A percentile compares a stretch with the other conserved stretches of the same genome.
These are phyloP conservation scores for Istiophorus platypterus DNA, from an alignment of 2,113 vertebrate genomes.

Conservation along the genomic window DNA sequence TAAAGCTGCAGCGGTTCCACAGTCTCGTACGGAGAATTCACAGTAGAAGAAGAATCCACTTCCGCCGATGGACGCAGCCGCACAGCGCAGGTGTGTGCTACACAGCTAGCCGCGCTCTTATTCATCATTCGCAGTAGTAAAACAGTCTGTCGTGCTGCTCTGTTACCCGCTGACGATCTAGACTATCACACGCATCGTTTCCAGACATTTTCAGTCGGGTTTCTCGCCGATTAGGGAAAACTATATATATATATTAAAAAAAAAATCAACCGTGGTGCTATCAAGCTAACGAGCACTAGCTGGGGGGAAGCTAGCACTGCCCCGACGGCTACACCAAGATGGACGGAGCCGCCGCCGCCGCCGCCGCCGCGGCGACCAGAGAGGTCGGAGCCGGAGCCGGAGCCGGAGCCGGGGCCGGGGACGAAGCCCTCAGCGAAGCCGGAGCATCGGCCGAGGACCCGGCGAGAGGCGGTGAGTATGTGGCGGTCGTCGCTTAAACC, in stretches of 20 bases:
- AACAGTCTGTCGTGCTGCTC: background rate
- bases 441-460: background rate
- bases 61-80: background rate
- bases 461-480: slow-evolving; percentile 41
- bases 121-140: background rate
- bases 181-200: accelerated
- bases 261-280: background rate
- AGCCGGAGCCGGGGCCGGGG: too few species aligned
- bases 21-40: background rate
- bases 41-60: slow-evolving; percentile 55
- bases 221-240: background rate
- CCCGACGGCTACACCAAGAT: slow-evolving; percentile 66
- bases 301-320: slow-evolving; percentile 30
- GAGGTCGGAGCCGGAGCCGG: slow-evolving; percentile 36
- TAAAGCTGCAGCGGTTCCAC: background rate
- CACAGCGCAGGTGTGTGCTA: slow-evolving; percentile 27
- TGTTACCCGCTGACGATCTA: background rate
- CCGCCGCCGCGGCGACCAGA: slow-evolving; percentile 11
- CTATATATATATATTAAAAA: too few species aligned
- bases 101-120: background rate
- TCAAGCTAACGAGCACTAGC: slow-evolving; percentile 22
- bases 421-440: too few species aligned
- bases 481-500: background rate
- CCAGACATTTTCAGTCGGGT: accelerated
- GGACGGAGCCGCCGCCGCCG: slow-evolving; percentile 59